Evolutionary conservation across 1,140 invertebrate genomes (phyloP).

Genomic region (Leptonema lineaticorne): DNA sequence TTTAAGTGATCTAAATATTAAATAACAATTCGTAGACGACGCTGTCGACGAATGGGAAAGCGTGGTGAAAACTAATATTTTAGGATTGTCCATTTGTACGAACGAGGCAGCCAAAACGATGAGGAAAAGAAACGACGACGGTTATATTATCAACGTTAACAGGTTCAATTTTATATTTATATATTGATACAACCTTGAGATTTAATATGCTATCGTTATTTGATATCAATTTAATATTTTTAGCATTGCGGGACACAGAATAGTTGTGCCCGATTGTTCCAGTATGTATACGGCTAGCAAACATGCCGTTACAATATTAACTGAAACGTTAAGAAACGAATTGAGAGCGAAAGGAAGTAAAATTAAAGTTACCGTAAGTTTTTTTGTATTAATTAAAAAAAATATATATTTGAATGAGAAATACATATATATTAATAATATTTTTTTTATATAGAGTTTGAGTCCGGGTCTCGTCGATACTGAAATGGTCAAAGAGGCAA

Average conservation of each 20-base stretch:
- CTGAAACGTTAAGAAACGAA: constrained; percentile 65
- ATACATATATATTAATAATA: too few species aligned
- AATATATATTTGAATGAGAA: too few species aligned
- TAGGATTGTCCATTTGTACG: constrained; percentile 58
- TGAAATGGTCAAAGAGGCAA: too few species aligned
- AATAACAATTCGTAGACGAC: constrained; percentile 31
- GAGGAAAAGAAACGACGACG: constrained; percentile 52
- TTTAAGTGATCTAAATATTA: background rate
- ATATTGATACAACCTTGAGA: background rate
- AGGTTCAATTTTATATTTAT: constrained; percentile 45
- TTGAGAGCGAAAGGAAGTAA: constrained; percentile 57
- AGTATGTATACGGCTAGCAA: constrained; percentile 67
- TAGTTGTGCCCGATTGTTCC: constrained; percentile 46
- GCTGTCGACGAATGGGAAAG: constrained; percentile 44
- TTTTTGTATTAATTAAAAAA: too few species aligned
- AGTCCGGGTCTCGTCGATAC: too few species aligned
- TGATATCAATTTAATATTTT: constrained; percentile 1
- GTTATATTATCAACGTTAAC: constrained; percentile 59
- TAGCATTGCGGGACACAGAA: constrained; percentile 56
- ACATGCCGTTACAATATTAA: constrained; percentile 67
- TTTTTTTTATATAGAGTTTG: constrained; percentile 36
- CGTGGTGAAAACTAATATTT: constrained; percentile 59
- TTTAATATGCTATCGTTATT: background rate
- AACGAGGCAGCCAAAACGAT: constrained; percentile 60
- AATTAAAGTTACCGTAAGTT: constrained; percentile 67